Evolutionary conservation across 2,888 invertebrate species (phyloP).

Genomic region (Actias luna): DNA sequence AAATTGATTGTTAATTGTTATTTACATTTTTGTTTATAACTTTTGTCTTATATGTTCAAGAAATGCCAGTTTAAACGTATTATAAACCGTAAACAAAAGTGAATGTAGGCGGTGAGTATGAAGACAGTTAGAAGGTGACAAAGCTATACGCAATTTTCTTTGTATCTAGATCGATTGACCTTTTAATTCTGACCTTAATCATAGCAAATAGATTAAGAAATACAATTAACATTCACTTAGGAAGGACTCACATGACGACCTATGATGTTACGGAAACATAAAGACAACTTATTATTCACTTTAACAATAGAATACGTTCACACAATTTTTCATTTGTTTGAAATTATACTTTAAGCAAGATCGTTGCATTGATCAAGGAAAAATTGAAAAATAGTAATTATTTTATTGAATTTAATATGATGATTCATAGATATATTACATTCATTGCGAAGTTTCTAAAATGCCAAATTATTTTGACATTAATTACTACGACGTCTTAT

Average conservation of each 20-base stretch:
- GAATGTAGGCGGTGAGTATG: constrained; percentile 65
- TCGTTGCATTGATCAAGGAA: background rate
- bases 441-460: background rate
- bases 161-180: constrained; percentile 38
- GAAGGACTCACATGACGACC: background rate
- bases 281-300: background rate
- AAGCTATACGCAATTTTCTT: constrained; percentile 50
- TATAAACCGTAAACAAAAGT: constrained; percentile 68
- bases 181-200: constrained; percentile 35
- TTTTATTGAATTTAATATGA: background rate
- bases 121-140: constrained; percentile 59
- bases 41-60: constrained; percentile 30
- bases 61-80: constrained; percentile 22
- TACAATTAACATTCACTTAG: background rate
- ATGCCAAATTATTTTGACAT: background rate
- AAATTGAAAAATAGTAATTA: background rate
- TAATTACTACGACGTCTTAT: constrained; percentile 2
- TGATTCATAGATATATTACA: background rate
- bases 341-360: background rate
- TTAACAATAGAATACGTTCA: background rate
- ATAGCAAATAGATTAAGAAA: background rate
- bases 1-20: background rate
- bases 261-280: background rate
- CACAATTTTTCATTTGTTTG: background rate
- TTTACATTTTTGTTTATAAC: constrained; percentile 21